Evolutionary conservation across 2,888 invertebrate species (phyloP).

Genomic region (Cylindroiulus punctatus): DNA sequence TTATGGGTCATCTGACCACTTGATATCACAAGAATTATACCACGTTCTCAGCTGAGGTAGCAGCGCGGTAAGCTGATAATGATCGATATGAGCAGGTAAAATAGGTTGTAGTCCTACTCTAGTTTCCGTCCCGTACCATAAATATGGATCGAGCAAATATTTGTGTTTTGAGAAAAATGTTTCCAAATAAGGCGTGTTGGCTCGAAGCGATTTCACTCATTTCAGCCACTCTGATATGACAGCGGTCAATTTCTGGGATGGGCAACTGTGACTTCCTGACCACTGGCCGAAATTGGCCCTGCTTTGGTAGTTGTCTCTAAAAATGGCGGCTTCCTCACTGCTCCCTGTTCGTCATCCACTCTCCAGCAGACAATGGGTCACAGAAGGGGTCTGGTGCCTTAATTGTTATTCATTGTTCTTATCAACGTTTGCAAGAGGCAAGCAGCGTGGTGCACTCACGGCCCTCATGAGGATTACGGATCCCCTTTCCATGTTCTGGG

Average conservation of each 20-base stretch:
- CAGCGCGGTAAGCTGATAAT: slow-evolving; percentile 9
- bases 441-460: background rate
- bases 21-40: background rate
- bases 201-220: background rate
- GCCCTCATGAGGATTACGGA: slow-evolving; percentile 7
- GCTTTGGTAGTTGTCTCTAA: background rate
- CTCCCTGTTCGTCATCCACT: background rate
- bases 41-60: background rate
- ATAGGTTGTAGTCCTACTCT: slow-evolving; percentile 33
- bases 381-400: slow-evolving; percentile 37
- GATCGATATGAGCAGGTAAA: slow-evolving; percentile 30
- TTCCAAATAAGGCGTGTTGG: slow-evolving; percentile 14
- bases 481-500: slow-evolving; percentile 26
- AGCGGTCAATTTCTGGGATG: slow-evolving; percentile 16
- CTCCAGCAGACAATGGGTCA: slow-evolving; percentile 15
- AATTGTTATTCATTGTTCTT: slow-evolving; percentile 37
- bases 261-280: background rate
- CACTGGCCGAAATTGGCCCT: background rate
- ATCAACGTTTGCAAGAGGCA: slow-evolving; percentile 21
- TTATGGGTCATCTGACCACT: slow-evolving; percentile 33
- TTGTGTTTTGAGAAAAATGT: background rate
- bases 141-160: background rate
- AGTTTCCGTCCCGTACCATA: background rate
- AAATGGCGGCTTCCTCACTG: background rate
- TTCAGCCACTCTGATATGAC: background rate